phyloP scores from a whole-genome alignment of 2,888 invertebrate species.

The Agrotis ipsilon region DNA sequence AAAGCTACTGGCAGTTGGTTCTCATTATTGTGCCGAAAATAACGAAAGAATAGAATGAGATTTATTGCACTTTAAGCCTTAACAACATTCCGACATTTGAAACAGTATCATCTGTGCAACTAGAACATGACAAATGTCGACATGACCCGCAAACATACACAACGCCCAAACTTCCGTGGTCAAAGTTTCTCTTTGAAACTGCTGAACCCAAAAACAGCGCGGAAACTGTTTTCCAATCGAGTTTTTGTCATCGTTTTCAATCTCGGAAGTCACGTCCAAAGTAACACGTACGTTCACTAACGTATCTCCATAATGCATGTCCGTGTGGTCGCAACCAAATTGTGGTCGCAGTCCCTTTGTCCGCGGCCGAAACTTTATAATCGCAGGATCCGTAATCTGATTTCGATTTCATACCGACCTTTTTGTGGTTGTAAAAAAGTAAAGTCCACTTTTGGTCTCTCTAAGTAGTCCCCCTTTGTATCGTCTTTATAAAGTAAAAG shows the following conservation, averaged over 20 bases:
- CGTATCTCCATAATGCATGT: slow-evolving; percentile 74
- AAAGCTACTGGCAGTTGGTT: slow-evolving; percentile 28
- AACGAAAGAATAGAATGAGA: slow-evolving; percentile 32
- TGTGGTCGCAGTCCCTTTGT: slow-evolving; percentile 78
- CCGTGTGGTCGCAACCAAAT: slow-evolving; percentile 77
- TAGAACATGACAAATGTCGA: slow-evolving; percentile 12
- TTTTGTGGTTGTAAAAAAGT: slow-evolving; percentile 86
- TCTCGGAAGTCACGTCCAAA: slow-evolving; percentile 80
- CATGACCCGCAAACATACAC: slow-evolving; percentile 28
- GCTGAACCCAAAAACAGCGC: slow-evolving; percentile 60
- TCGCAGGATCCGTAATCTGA: slow-evolving; percentile 85
- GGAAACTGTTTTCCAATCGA: slow-evolving; percentile 63
- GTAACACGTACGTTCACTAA: slow-evolving; percentile 72
- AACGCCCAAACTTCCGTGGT: slow-evolving; percentile 37
- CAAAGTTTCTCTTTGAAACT: slow-evolving; percentile 56
- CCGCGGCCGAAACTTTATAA: slow-evolving; percentile 83
- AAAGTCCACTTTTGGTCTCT: slow-evolving; percentile 76
- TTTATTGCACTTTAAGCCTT: slow-evolving; percentile 17
- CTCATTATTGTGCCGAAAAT: slow-evolving; percentile 49
- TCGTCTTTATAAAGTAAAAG: slow-evolving; percentile 74
- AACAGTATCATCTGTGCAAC: not conserved
- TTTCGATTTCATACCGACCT: slow-evolving; percentile 85
- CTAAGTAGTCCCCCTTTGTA: slow-evolving; percentile 76
- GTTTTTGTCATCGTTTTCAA: slow-evolving; percentile 65
- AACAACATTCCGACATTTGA: slow-evolving; percentile 8